Evolutionary conservation across 2,113 vertebrate species (phyloP).

Genomic region (Megaptera novaeangliae): DNA sequence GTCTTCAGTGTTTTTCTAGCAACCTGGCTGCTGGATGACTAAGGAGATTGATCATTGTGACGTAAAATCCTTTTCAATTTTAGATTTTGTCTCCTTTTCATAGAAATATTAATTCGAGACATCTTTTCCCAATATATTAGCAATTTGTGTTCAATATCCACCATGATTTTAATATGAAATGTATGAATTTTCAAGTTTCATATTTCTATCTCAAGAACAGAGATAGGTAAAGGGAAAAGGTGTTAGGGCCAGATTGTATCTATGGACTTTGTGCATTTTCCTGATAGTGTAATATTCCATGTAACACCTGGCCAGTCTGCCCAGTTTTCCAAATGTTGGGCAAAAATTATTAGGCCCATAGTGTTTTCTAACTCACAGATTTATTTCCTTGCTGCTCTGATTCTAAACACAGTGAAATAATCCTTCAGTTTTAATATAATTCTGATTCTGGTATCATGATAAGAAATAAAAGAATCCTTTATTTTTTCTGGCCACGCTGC

Average conservation of each 20-base stretch:
- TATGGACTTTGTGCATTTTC: not conserved
- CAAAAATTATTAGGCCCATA: not conserved
- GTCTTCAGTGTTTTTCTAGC: no score
- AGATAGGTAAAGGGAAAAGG: not conserved
- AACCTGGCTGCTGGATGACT: not conserved
- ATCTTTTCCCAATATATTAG: not conserved
- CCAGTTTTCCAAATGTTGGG: not conserved
- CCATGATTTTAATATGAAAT: not conserved
- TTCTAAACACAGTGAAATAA: not conserved
- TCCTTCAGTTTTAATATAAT: not conserved
- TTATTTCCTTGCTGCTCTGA: not conserved
- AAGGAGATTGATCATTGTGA: not conserved
- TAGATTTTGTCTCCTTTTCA: not conserved
- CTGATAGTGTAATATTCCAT: not conserved
- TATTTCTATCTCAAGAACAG: not conserved
- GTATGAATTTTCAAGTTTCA: not conserved
- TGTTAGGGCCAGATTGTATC: no score
- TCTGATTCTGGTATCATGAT: not conserved
- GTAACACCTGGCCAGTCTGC: not conserved
- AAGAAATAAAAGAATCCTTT: not conserved
- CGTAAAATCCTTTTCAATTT: not conserved
- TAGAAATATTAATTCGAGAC: not conserved
- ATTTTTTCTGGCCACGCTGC: no score
- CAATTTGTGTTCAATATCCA: not conserved
- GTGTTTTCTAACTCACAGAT: not conserved